A percentile compares a stretch with the other conserved stretches of the same genome.
These are phyloP conservation scores for Isichthys henryi DNA, from an alignment of 2,113 vertebrate species.

Conservation along the genomic window DNA sequence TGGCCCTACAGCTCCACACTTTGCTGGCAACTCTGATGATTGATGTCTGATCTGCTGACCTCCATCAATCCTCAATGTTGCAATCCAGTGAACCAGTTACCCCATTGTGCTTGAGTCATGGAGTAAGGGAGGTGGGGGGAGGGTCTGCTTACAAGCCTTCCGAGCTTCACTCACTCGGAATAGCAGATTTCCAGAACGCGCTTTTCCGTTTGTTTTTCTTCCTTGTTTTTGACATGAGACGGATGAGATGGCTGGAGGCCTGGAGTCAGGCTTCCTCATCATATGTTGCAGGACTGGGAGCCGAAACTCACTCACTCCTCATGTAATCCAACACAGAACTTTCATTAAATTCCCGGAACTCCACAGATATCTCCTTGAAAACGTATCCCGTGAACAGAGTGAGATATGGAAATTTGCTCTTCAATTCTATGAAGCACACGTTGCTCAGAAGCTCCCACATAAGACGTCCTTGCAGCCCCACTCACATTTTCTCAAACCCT, in stretches of 20 bases:
- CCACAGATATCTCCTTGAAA: not conserved
- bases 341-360: not conserved
- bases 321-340: not conserved
- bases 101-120: not conserved
- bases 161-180: not conserved
- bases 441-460: not conserved
- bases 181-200: not conserved
- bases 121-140: not conserved
- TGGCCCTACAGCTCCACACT: not conserved
- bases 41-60: slow-evolving; percentile 1
- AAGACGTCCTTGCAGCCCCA: not conserved
- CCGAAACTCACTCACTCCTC: not conserved
- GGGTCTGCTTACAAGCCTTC: not conserved
- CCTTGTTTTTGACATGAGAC: not conserved
- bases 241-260: not conserved
- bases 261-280: not conserved
- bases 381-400: not conserved
- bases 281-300: not conserved
- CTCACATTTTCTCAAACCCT: not conserved
- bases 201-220: not conserved
- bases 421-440: not conserved
- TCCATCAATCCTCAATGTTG: not conserved
- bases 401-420: not conserved
- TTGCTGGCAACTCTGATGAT: not conserved
- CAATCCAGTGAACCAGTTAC: not conserved